Conservation (phyloP, 2,888 invertebrate species). For the Urechis unicinctus region DNA sequence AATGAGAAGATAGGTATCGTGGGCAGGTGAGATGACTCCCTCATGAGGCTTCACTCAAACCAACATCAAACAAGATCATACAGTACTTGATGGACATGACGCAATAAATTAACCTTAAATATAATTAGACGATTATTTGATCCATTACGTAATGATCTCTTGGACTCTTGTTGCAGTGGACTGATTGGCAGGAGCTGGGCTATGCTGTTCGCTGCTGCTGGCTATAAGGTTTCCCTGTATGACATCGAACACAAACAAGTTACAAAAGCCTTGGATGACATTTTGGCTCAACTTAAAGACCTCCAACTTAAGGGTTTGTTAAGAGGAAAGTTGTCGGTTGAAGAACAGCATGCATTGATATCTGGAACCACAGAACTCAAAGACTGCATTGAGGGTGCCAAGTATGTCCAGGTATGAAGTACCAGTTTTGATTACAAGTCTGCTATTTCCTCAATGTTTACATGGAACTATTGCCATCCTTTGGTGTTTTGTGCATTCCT, state of each 20-base stretch:
- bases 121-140: too few relatives aligned
- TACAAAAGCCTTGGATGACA: conserved; percentile 56
- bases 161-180: conserved; percentile 77
- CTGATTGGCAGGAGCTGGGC: conserved; percentile 95
- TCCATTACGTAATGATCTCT: too few relatives aligned
- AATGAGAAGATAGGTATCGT: too few relatives aligned
- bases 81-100: too few relatives aligned
- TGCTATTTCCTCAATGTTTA: too few relatives aligned
- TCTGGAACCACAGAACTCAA: conserved; percentile 66
- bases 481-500: too few relatives aligned
- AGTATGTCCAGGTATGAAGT: conserved; percentile 65
- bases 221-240: conserved; percentile 79
- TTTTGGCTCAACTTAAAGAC: conserved; percentile 59
- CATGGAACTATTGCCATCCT: too few relatives aligned
- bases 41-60: too few relatives aligned
- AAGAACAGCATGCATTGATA: conserved; percentile 71
- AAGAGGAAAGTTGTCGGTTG: conserved; percentile 67
- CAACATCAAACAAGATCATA: too few relatives aligned
- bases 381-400: conserved; percentile 68
- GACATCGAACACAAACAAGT: conserved; percentile 55
- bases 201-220: conserved; percentile 87
- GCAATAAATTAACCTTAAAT: too few relatives aligned
- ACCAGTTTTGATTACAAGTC: too few relatives aligned
- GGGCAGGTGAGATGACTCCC: too few relatives aligned
- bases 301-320: conserved; percentile 57